Evolutionary conservation across 2,888 invertebrate genomes (phyloP).

Genomic region (Drosophila mercatorum): DNA sequence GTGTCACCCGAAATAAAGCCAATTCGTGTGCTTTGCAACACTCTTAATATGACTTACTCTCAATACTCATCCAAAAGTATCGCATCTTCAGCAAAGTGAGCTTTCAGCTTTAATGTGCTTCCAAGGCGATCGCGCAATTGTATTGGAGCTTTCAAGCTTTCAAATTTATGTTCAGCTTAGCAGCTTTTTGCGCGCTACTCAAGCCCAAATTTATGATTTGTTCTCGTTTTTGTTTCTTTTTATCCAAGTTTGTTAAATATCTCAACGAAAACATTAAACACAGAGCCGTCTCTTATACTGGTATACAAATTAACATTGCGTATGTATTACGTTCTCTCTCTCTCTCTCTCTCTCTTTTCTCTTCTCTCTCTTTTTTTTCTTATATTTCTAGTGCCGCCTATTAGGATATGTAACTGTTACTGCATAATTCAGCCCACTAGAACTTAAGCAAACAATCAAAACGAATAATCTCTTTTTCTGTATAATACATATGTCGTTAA

Average conservation of each 20-base stretch:
- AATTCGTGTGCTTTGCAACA: slow-evolving; percentile 48
- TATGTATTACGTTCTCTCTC: slow-evolving; percentile 62
- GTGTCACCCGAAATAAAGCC: slow-evolving; percentile 11
- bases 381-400: slow-evolving; percentile 85
- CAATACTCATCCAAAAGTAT: slow-evolving; percentile 19
- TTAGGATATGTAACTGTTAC: slow-evolving; percentile 85
- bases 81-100: slow-evolving; percentile 27
- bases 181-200: slow-evolving; percentile 48
- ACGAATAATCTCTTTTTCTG: slow-evolving; percentile 46
- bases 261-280: slow-evolving; percentile 22
- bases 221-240: slow-evolving; percentile 15
- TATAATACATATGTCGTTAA: slow-evolving; percentile 29
- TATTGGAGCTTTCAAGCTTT: slow-evolving; percentile 44
- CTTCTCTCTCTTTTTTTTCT: slow-evolving; percentile 62
- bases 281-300: slow-evolving; percentile 41
- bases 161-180: slow-evolving; percentile 43
- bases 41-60: slow-evolving; percentile 25
- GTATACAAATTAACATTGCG: slow-evolving; percentile 63
- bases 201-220: slow-evolving; percentile 40
- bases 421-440: slow-evolving; percentile 82
- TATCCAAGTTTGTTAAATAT: slow-evolving; percentile 31
- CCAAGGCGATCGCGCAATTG: slow-evolving; percentile 37
- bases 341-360: slow-evolving; percentile 62
- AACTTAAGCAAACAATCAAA: slow-evolving; percentile 73
- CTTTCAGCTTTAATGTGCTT: slow-evolving; percentile 50